Evolutionary conservation across 2,888 invertebrate genomes (phyloP).

Genomic region (Cistogaster globosa): DNA sequence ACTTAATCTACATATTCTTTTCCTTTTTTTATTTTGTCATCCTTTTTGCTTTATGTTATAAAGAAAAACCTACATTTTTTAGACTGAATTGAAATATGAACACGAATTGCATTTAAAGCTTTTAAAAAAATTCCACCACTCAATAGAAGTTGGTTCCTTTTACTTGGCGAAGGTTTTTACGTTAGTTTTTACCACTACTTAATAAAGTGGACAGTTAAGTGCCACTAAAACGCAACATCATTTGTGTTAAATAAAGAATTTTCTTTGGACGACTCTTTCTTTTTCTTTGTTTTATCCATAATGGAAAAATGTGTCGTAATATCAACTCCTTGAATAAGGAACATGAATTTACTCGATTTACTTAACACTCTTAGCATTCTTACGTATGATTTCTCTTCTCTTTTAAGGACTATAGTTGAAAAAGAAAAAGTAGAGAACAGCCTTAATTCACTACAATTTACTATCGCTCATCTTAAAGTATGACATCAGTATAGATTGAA

Average conservation of each 20-base stretch:
- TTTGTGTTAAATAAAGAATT: background rate
- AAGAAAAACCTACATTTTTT: constrained; percentile 63
- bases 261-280: too few species aligned
- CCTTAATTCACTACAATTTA: background rate
- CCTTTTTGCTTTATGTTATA: constrained; percentile 2
- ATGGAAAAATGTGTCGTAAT: background rate
- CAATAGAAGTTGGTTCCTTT: constrained; percentile 14
- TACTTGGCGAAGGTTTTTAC: constrained; percentile 26
- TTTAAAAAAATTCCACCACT: constrained; percentile 35
- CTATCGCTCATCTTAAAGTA: constrained; percentile 16
- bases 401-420: background rate
- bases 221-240: too few species aligned
- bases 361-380: background rate
- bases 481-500: constrained; percentile 10
- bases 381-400: constrained; percentile 18
- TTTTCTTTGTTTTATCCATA: background rate
- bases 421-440: background rate
- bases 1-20: constrained; percentile 55
- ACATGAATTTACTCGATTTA: background rate
- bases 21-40: constrained; percentile 8
- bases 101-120: constrained; percentile 76
- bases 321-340: too few species aligned
- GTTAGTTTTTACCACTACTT: constrained; percentile 48
- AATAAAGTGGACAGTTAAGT: constrained; percentile 32
- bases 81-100: constrained; percentile 72